These are phyloP conservation scores for Cheiracanthium punctorium DNA, from an alignment of 2,888 invertebrate species.

Conservation along the genomic window DNA sequence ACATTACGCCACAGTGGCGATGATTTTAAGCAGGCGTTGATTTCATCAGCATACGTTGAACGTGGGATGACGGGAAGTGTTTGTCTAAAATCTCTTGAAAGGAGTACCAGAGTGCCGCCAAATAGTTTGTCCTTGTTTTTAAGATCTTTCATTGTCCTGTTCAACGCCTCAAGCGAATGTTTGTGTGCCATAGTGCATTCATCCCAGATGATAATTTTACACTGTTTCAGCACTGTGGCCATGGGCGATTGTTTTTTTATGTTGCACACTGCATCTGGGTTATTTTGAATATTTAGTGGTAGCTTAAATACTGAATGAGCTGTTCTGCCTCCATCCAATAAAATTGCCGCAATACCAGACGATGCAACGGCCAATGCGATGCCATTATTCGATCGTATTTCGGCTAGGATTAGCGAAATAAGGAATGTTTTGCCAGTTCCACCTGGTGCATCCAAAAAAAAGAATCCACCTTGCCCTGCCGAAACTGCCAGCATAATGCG, in stretches of 20 bases:
- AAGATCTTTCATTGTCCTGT: slow-evolving; percentile 36
- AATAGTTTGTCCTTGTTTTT: slow-evolving; percentile 14
- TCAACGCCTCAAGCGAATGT: slow-evolving; percentile 72
- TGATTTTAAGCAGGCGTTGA: slow-evolving; percentile 73
- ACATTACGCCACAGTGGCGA: slow-evolving; percentile 71
- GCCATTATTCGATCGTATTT: slow-evolving; percentile 74
- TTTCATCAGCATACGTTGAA: slow-evolving; percentile 70
- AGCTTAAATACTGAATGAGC: slow-evolving; percentile 66
- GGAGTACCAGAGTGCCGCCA: slow-evolving; percentile 71
- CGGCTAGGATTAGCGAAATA: slow-evolving; percentile 75
- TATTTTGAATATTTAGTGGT: slow-evolving; percentile 53
- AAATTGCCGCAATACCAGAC: slow-evolving; percentile 63
- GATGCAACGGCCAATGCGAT: neutral
- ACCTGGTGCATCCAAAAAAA: slow-evolving; percentile 75
- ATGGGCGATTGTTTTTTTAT: slow-evolving; percentile 19
- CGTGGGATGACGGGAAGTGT: slow-evolving; percentile 71
- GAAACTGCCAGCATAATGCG: neutral
- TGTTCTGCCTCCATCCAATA: slow-evolving; percentile 62
- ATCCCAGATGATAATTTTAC: slow-evolving; percentile 36
- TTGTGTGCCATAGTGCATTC: slow-evolving; percentile 43
- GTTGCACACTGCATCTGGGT: slow-evolving; percentile 33
- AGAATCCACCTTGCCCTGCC: neutral
- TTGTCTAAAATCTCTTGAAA: slow-evolving; percentile 73
- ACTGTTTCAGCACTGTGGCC: slow-evolving; percentile 24
- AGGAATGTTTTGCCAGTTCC: slow-evolving; percentile 77